A percentile compares a stretch with the other conserved stretches of the same genome.
These are phyloP conservation scores for Meandrusa payeni DNA, from an alignment of 2,888 invertebrate genomes.

Conservation along the genomic window DNA sequence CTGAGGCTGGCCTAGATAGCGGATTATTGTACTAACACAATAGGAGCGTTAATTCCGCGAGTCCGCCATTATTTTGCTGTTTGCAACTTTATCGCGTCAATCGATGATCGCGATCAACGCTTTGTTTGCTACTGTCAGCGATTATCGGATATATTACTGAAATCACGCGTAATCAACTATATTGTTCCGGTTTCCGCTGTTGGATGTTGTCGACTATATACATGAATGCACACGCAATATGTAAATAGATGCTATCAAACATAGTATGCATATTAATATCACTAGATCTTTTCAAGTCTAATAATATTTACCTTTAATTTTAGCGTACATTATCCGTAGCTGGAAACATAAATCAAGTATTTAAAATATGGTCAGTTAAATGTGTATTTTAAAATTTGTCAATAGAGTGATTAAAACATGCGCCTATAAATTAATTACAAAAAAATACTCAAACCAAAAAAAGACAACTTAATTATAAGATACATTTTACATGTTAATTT, in stretches of 20 bases:
- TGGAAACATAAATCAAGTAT: too few relatives aligned
- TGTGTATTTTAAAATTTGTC: too few relatives aligned
- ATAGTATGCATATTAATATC: not conserved
- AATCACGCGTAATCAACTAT: slow-evolving; percentile 28
- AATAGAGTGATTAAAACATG: too few relatives aligned
- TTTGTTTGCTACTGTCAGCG: slow-evolving; percentile 39
- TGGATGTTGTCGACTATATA: slow-evolving; percentile 3
- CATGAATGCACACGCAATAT: not conserved
- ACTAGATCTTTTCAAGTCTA: too few relatives aligned
- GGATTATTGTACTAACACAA: slow-evolving; percentile 81
- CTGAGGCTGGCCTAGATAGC: slow-evolving; percentile 81
- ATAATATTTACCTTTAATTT: too few relatives aligned
- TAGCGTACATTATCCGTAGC: too few relatives aligned
- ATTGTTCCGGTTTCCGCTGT: slow-evolving; percentile 25
- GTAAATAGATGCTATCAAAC: not conserved
- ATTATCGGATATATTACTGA: slow-evolving; percentile 29
- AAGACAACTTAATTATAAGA: too few relatives aligned
- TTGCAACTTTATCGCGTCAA: slow-evolving; percentile 76
- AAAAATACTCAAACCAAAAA: too few relatives aligned
- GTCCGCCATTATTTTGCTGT: slow-evolving; percentile 78
- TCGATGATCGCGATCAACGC: slow-evolving; percentile 61
- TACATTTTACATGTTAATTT: too few relatives aligned
- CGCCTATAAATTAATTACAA: too few relatives aligned
- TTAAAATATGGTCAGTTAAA: too few relatives aligned
- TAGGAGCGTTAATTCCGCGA: slow-evolving; percentile 79